Evolutionary conservation across 2,888 invertebrate species (phyloP), one percentile per base, ranked within the genome.

Genomic region (Lithophane semibrunnea): DNA sequence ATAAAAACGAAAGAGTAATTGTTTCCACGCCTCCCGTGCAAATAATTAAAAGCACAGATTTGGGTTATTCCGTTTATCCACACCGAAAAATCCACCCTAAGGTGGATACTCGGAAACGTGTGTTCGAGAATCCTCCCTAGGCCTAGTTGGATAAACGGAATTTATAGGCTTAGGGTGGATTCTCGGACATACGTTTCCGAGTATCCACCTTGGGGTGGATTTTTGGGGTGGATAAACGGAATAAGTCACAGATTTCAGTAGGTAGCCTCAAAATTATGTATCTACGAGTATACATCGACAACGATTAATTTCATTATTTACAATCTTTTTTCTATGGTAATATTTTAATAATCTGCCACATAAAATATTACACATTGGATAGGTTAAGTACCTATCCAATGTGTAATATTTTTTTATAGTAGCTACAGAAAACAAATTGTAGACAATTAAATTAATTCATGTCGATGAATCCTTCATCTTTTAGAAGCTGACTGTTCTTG

Each of bases 1-100:
- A 37, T 54, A 47, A 54, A 60, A 29, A 18, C n/a, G 56, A 74
- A 44, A 44, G 44, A 42, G n/a, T 49, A 74, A 66, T 61, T 44
- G 7, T 63, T 29, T 49, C 0, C 47, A 24, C 3, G 29, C 29
- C 60, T 3, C 3, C 18, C 29, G 60, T 18, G 10, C 18, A 61
- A 29, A 29, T 29, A 16, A 18, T 29, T 37, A 5, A 37, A 37
- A 37, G 37, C 37, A 37, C 37, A 37, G 37, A 37, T 37, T 37
- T 37, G 37, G 37, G 37, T 37, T 37, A 37, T 37, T 37, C 37
- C 29, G 3, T 29, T 29, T 29, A 29, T 37, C 37, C 37, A 37
- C 37, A 2, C 37, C 37, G 0, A 4, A 37, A 37, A 37, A 37
- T 37, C 37, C 37, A 37, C 37, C 37, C 37, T 37, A 4, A 37